Base-by-base conservation (phyloP, 2,797 vertebrate genomes). In the Amniataba percoides region DNA sequence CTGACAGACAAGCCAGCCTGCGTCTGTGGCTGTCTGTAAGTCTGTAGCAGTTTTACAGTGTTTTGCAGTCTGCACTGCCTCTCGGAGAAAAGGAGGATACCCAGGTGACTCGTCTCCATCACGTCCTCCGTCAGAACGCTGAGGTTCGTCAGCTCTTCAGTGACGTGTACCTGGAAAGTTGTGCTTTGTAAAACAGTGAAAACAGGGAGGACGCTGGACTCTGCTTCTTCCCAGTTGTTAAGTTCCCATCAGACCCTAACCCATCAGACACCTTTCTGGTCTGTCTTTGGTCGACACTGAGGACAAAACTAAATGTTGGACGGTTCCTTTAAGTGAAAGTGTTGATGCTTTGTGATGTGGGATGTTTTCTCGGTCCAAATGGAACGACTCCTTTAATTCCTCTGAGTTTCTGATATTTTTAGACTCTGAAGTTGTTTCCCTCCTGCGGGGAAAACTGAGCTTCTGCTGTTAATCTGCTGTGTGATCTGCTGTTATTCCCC, bases 401-500 rank as follows among this genome's bases (percentile, higher is more conserved):
- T n/a, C 39, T 0, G 23, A 66, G 52, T 71, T 61, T 71, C 34
- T 5, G 63, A 60, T 79, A 76, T 84, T 72, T 85, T 78, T 74
- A 74, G 80, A 15, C 46, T 10, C 16, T 34, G 42, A 1, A 45
- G 42, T 27, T 23, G 77, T 61, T 74, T 57, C 12, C 18, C 4
- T 62, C 31, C 74, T 76, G 74, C 59, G 34, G 74, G 25, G 52
- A 77, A 23, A 45, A 15, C 43, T 5, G 45, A 56, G 51, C 16
- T 59, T 53, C 8, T 39, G 70, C 68, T 49, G 61, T 21, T 80
- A 74, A 87, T 82, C 85, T 78, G 52, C 46, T 46, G 10, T 65
- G 3, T 39, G 31, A 45, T 74, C 62, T 52, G 60, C 52, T 67
- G 27, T 58, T 71, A 56, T 72, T 80, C 77, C 4, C 56, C 67